Percentiles rank a stretch among this genome's conserved stretches.
Evolutionary conservation across 2,888 invertebrate species (phyloP).

Genomic region (Panzeria rudis): DNA sequence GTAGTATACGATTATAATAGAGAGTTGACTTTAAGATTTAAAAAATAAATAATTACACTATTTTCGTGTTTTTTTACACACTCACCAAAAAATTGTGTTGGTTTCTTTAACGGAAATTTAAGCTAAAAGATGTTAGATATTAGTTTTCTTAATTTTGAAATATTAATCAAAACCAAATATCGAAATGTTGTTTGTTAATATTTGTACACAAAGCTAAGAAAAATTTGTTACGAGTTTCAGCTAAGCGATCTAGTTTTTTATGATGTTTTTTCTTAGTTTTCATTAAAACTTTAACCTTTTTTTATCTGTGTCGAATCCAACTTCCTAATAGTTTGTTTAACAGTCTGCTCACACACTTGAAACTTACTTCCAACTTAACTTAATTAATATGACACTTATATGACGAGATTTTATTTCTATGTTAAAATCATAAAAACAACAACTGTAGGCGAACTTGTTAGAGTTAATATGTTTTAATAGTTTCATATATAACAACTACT

Average conservation of each 20-base stretch:
- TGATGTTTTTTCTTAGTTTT: not conserved
- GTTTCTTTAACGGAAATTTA: not conserved
- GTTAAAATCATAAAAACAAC: not conserved
- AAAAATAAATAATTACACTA: too few species aligned
- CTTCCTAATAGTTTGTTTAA: conserved; percentile 22
- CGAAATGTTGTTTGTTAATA: not conserved
- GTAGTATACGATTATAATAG: too few species aligned
- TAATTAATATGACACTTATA: conserved; percentile 45
- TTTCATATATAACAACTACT: conserved; percentile 3
- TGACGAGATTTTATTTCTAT: not conserved
- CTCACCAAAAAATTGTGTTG: not conserved
- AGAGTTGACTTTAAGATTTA: too few species aligned
- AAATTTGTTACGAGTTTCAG: not conserved
- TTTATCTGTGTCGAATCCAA: not conserved
- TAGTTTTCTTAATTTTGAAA: not conserved
- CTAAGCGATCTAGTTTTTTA: conserved; percentile 33
- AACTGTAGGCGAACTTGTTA: conserved; percentile 61
- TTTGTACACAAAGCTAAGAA: not conserved
- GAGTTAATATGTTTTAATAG: not conserved
- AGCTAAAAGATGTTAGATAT: not conserved
- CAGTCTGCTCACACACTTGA: not conserved
- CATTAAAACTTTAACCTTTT: not conserved
- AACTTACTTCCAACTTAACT: not conserved
- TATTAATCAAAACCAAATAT: not conserved
- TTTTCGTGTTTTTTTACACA: too few species aligned